Percentiles rank a stretch among this genome's conserved stretches.
Conservation (phyloP, 30 jellyfish, hydroid and myxozoan genomes). For the Phacellophora camtschatica region DNA sequence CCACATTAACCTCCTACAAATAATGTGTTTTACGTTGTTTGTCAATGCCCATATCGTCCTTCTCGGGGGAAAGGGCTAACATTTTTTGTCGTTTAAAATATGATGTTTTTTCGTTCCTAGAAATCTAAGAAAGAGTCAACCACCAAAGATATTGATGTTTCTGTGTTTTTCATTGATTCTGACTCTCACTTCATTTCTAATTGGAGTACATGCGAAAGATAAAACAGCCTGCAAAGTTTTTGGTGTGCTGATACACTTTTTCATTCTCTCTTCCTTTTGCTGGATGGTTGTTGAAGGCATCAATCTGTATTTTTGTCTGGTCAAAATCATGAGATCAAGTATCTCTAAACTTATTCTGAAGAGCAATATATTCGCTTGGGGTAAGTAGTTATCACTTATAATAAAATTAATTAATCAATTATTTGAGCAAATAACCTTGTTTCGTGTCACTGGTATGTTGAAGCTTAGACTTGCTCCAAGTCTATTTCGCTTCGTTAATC, state of each 20-base stretch:
- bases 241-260: slow-evolving; percentile 19
- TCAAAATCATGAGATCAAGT: background rate
- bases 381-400: slow-evolving; percentile 35
- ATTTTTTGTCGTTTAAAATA: too few relatives aligned
- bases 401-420: too few relatives aligned
- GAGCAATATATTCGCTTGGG: slow-evolving; percentile 40
- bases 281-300: slow-evolving; percentile 59
- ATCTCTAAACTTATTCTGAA: slow-evolving; percentile 10
- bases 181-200: background rate
- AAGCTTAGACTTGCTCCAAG: too few relatives aligned
- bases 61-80: too few relatives aligned
- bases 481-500: too few relatives aligned
- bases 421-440: too few relatives aligned
- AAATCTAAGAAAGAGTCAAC: slow-evolving; percentile 10
- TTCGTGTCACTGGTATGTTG: background rate
- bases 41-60: too few relatives aligned
- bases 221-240: background rate
- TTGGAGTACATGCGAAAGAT: background rate
- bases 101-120: slow-evolving; percentile 14
- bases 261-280: slow-evolving; percentile 31
- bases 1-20: too few relatives aligned
- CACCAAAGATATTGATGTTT: background rate
- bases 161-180: slow-evolving; percentile 16
- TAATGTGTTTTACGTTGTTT: too few relatives aligned
- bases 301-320: slow-evolving; percentile 8